Conservation (phyloP, 2,113 vertebrate species). For the Cichladusa arquata region DNA sequence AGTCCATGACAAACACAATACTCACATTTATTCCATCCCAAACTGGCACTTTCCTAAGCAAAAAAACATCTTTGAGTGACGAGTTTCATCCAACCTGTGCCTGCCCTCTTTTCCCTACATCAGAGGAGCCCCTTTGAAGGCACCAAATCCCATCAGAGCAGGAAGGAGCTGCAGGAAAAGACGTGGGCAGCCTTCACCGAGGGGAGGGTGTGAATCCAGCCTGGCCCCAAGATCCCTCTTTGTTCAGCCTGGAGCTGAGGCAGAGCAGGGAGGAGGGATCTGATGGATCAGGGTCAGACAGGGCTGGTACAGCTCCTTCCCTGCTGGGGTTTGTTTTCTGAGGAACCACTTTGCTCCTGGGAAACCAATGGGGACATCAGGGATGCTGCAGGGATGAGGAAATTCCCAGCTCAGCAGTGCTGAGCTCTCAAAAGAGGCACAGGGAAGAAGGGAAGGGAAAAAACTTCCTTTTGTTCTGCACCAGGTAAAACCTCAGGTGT, state of each 20-base stretch:
- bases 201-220: background rate
- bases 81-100: background rate
- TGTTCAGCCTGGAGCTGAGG: background rate
- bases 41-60: background rate
- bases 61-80: background rate
- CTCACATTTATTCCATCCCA: background rate
- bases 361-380: too few species aligned
- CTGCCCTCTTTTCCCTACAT: background rate
- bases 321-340: background rate
- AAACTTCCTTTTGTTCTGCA: background rate
- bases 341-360: background rate
- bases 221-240: background rate
- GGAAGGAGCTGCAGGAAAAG: background rate
- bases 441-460: too few species aligned
- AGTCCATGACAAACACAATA: background rate
- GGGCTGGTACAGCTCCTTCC: background rate
- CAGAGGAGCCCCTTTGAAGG: constrained; percentile 17
- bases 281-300: fast-evolving
- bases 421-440: background rate
- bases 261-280: background rate
- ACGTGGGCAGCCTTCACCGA: background rate
- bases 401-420: background rate
- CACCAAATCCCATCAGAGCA: background rate
- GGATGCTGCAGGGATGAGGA: background rate
- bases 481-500: background rate